phyloP scores from a whole-genome alignment of 2,888 invertebrate genomes.

The Baccha elongata region DNA sequence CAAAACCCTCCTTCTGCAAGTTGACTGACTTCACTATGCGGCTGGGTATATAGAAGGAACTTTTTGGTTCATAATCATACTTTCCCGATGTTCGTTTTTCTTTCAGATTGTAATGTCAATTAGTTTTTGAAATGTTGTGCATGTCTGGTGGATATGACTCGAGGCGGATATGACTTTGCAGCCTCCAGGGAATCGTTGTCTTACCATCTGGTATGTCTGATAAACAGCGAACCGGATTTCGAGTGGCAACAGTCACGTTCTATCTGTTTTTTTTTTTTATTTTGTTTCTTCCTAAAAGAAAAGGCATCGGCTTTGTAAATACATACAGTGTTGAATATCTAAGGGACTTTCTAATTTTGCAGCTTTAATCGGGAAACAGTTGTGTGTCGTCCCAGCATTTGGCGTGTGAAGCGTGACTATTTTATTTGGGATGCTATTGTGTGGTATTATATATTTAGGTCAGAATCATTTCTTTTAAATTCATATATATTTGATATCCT shows the following conservation, averaged over 20 bases:
- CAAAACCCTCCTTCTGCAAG: slow-evolving; percentile 2
- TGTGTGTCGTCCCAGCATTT: slow-evolving; percentile 7
- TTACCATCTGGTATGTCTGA: slow-evolving; percentile 38
- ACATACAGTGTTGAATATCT: slow-evolving; percentile 19
- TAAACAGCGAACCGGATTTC: slow-evolving; percentile 36
- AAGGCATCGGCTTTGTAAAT: not conserved
- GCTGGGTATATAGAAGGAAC: not conserved
- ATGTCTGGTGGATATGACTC: slow-evolving; percentile 57
- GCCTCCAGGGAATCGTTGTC: slow-evolving; percentile 52
- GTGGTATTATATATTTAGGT: not conserved
- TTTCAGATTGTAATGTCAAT: slow-evolving; percentile 59
- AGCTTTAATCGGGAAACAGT: slow-evolving; percentile 19
- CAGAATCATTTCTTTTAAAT: not conserved
- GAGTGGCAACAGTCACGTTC: slow-evolving; percentile 35
- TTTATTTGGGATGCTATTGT: slow-evolving; percentile 29
- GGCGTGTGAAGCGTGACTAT: slow-evolving; percentile 35
- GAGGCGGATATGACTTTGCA: slow-evolving; percentile 66
- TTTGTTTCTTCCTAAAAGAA: not conserved
- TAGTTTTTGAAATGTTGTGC: slow-evolving; percentile 66
- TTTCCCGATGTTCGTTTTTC: slow-evolving; percentile 20
- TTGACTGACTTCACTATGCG: slow-evolving; percentile 27
- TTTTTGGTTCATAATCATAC: slow-evolving; percentile 43
- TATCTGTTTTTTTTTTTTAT: slow-evolving; percentile 3
- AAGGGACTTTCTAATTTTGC: slow-evolving; percentile 39
- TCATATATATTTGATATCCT: no score